Evolutionary conservation across 2,797 vertebrate genomes (phyloP), one percentile per base, ranked within the genome.

Genomic region (Argentina silus): DNA sequence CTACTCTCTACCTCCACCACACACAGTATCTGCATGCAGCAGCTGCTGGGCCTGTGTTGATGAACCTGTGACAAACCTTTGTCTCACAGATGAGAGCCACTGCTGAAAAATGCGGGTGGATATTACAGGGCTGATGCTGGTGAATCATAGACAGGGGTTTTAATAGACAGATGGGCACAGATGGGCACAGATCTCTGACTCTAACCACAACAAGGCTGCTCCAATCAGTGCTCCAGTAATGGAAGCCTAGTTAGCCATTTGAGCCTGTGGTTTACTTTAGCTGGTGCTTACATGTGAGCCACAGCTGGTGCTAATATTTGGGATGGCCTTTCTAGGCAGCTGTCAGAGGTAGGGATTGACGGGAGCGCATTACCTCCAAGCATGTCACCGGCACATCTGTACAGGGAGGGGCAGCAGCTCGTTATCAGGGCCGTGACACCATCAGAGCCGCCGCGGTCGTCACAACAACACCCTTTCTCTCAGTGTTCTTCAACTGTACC

Each of bases 221-320:
- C 76, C 78, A 81, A 78, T 87, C 85, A 79, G 73, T 71, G 73
- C 83, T 81, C 70, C 19, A 48, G 74, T 74, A 67, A 82, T 44
- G 67, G 83, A 78, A 74, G 73, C 76, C 82, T 80, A 73, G 80
- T 85, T 88, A 76, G 78, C 70, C 69, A 78, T 86, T 83, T 85
- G 77, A 90, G 89, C 85, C 83, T 74, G 79, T 88, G 27, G 27
- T 36, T 36, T 36, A 5, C 51, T n/a, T n/a, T 85, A 86, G 83
- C 72, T 60, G 56, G 70, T 65, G 77, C 76, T 79, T 84, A 73
- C 81, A 72, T 44, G 70, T 72, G 71, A 72, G 67, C 77, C 81
- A 87, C 90, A 93, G 91, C 90, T 93, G 91, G 79, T 82, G 62
- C 67, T 88, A 81, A 88, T 90, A 86, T 92, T 87, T 83, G 66